These are phyloP conservation scores for Pseudorhombus dupliciocellatus DNA, from an alignment of 2,113 vertebrate species.

Conservation along the genomic window DNA sequence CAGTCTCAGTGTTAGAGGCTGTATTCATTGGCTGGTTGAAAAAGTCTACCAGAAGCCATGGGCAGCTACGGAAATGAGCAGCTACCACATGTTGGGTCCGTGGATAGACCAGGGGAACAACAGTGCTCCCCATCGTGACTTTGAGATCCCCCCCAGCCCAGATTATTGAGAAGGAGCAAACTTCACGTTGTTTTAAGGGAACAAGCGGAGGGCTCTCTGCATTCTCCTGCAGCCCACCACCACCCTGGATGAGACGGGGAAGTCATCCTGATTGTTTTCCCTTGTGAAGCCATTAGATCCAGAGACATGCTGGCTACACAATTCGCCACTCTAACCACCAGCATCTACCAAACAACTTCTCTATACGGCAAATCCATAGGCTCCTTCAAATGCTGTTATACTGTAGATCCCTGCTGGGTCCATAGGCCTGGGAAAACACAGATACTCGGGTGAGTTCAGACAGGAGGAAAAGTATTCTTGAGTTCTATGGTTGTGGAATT, in stretches of 20 bases:
- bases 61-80: constrained; percentile 77
- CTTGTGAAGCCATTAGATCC: constrained; percentile 89
- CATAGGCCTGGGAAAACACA: constrained; percentile 35
- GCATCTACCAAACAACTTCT: constrained; percentile 82
- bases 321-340: constrained; percentile 86
- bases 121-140: constrained; percentile 66
- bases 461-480: constrained; percentile 21
- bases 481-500: constrained; percentile 13
- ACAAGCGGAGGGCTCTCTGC: constrained; percentile 76
- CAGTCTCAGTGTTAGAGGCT: constrained; percentile 22
- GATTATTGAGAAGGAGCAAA: constrained; percentile 69
- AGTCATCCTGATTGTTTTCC: constrained; percentile 85
- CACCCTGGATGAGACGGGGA: constrained; percentile 77
- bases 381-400: constrained; percentile 83
- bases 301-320: constrained; percentile 88
- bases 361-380: constrained; percentile 89
- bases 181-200: constrained; percentile 66
- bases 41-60: constrained; percentile 60
- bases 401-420: constrained; percentile 48
- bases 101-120: constrained; percentile 55
- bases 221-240: constrained; percentile 77
- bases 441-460: background rate
- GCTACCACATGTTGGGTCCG: constrained; percentile 65
- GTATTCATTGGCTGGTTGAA: constrained; percentile 65
- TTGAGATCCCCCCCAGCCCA: constrained; percentile 62